Percentiles rank a stretch among this genome's conserved stretches.
Conservation (phyloP, 1,140 invertebrate species). For the Drosophila repleta region DNA sequence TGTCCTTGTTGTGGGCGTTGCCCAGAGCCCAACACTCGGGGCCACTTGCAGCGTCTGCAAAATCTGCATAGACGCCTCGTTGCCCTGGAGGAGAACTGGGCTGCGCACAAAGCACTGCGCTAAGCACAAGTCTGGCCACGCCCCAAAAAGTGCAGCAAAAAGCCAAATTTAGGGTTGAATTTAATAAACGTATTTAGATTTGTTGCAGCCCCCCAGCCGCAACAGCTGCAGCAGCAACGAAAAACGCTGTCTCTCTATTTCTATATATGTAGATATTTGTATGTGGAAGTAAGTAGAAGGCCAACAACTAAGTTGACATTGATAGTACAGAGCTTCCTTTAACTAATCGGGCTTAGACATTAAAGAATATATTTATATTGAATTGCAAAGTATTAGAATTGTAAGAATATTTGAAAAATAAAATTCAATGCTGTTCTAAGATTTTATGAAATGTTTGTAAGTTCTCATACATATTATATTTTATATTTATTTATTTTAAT, state of each 20-base stretch:
- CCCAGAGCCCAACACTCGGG: constrained; percentile 36
- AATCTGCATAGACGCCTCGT: constrained; percentile 70
- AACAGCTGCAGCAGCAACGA: not conserved
- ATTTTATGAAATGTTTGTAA: too few relatives aligned
- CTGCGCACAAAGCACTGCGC: constrained; percentile 67
- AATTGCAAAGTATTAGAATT: too few relatives aligned
- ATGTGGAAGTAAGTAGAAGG: constrained; percentile 32
- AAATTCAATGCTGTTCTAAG: too few relatives aligned
- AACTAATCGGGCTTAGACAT: not conserved
- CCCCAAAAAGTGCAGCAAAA: constrained; percentile 55
- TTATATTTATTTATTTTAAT: not conserved
- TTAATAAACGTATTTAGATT: constrained; percentile 62
- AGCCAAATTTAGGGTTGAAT: constrained; percentile 61
- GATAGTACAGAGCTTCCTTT: constrained; percentile 36
- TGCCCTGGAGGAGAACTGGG: constrained; percentile 60
- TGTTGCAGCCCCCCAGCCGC: constrained; percentile 4
- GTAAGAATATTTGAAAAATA: too few relatives aligned
- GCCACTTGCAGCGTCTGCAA: constrained; percentile 77
- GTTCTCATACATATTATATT: too few relatives aligned
- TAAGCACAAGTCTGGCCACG: constrained; percentile 46
- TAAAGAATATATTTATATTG: too few relatives aligned
- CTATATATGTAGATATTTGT: constrained; percentile 17
- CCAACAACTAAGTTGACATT: constrained; percentile 74
- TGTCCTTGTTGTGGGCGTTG: constrained; percentile 65
- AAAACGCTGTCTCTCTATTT: constrained; percentile 13